These are phyloP conservation scores for Corydoras maculifer DNA, from an alignment of 2,113 vertebrate species.

Conservation along the genomic window DNA sequence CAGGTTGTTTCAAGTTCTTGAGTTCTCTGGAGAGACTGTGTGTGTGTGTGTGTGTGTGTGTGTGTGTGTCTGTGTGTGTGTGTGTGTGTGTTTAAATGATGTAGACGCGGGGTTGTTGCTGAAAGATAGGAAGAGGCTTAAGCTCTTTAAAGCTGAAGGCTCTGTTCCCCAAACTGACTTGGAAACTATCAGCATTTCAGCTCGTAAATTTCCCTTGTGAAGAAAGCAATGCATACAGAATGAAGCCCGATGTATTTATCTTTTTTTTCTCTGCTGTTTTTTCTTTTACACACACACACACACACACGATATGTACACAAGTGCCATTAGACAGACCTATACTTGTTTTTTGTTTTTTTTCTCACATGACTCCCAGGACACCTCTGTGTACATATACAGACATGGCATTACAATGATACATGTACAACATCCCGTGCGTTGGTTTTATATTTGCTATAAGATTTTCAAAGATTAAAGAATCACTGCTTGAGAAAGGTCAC, in stretches of 20 bases:
- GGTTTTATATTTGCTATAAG: too few relatives aligned
- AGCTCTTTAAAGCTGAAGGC: constrained; percentile 34
- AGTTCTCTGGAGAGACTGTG: too few relatives aligned
- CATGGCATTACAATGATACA: constrained; percentile 49
- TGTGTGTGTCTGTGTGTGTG: not conserved
- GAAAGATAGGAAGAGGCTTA: constrained; percentile 27
- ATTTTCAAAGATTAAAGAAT: too few relatives aligned
- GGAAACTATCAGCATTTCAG: constrained; percentile 51
- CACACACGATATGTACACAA: not conserved
- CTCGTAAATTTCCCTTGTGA: constrained; percentile 57
- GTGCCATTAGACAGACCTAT: constrained; percentile 19
- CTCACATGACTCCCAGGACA: constrained; percentile 32
- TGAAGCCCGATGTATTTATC: constrained; percentile 50
- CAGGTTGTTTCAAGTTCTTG: too few relatives aligned
- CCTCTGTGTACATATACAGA: constrained; percentile 24
- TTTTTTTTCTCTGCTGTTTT: not conserved
- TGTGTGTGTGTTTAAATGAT: not conserved
- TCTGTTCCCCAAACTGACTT: constrained; percentile 45
- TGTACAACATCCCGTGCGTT: not conserved
- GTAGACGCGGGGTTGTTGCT: not conserved
- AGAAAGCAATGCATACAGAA: constrained; percentile 55
- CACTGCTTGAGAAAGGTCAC: too few relatives aligned
- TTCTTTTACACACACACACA: constrained; percentile 4
- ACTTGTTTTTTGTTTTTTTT: constrained; percentile 26
- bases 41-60: not conserved